Conservation (phyloP, 2,888 invertebrate genomes). For the Napeogenes inachia region DNA sequence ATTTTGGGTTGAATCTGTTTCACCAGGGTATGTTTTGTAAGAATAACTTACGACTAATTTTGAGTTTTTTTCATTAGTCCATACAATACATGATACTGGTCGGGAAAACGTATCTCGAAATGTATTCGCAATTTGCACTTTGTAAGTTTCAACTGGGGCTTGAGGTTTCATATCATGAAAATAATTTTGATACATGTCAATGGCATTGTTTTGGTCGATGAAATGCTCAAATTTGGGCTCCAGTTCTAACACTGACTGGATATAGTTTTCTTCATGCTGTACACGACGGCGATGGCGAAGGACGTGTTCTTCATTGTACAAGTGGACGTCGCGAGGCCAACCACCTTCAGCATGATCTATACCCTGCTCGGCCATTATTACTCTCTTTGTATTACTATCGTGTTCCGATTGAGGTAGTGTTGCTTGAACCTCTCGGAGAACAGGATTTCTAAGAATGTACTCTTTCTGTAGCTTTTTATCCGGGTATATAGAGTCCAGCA, state of each 20-base stretch:
- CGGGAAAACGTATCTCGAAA: slow-evolving; percentile 79
- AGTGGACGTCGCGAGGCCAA: slow-evolving; percentile 87
- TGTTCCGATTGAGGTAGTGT: slow-evolving; percentile 65
- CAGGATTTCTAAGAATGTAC: slow-evolving; percentile 73
- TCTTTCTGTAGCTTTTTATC: slow-evolving; percentile 55
- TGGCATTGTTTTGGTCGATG: slow-evolving; percentile 86
- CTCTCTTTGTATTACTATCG: slow-evolving; percentile 79
- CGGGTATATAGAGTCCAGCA: slow-evolving; percentile 62
- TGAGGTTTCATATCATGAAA: slow-evolving; percentile 76
- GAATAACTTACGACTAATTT: slow-evolving; percentile 82
- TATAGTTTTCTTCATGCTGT: slow-evolving; percentile 87
- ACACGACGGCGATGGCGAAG: slow-evolving; percentile 85
- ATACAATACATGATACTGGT: slow-evolving; percentile 79
- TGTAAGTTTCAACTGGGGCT: slow-evolving; percentile 75
- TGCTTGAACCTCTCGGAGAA: slow-evolving; percentile 68
- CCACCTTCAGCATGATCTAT: slow-evolving; percentile 88
- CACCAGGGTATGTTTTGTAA: slow-evolving; percentile 39
- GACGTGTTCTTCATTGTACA: slow-evolving; percentile 82
- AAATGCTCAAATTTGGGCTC: slow-evolving; percentile 79
- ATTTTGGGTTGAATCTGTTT: slow-evolving; percentile 40
- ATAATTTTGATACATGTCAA: slow-evolving; percentile 88
- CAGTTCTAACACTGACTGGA: slow-evolving; percentile 78
- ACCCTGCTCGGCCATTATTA: slow-evolving; percentile 77
- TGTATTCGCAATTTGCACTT: slow-evolving; percentile 80
- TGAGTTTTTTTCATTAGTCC: slow-evolving; percentile 82